phyloP scores from a whole-genome alignment of 2,888 invertebrate species.

The Cacoxenus indagator region DNA sequence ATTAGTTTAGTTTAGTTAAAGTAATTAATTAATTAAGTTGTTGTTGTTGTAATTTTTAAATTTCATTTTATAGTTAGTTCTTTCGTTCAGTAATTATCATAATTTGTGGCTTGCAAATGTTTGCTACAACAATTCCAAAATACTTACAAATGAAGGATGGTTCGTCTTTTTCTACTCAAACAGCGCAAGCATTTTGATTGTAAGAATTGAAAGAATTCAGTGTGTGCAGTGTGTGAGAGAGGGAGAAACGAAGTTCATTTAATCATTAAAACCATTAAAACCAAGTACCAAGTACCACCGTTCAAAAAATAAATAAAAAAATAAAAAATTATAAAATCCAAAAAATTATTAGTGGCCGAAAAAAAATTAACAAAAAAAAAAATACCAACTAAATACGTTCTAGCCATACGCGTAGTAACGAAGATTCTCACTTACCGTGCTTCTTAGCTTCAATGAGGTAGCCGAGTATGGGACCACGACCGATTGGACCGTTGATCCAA shows the following conservation, averaged over 20 bases:
- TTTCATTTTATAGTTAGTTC: background rate
- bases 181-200: constrained; percentile 25
- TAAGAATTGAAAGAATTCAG: background rate
- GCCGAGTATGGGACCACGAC: constrained; percentile 86
- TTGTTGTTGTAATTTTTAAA: background rate
- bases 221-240: constrained; percentile 37
- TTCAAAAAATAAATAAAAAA: constrained; percentile 29
- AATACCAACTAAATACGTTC: background rate
- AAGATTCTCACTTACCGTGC: constrained; percentile 83
- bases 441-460: constrained; percentile 91
- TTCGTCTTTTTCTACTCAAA: constrained; percentile 69
- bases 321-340: constrained; percentile 29
- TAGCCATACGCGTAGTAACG: no score
- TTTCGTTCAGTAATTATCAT: no score
- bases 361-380: background rate
- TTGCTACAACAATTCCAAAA: no score
- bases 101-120: no score
- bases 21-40: no score
- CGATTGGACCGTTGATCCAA: constrained; percentile 90
- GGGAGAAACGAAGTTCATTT: constrained; percentile 27
- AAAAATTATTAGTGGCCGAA: background rate
- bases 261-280: constrained; percentile 46
- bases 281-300: no score
- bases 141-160: constrained; percentile 71
- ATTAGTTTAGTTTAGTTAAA: background rate